These are phyloP conservation scores for Borostomias antarcticus DNA, from an alignment of 2,797 vertebrate species.

Conservation along the genomic window DNA sequence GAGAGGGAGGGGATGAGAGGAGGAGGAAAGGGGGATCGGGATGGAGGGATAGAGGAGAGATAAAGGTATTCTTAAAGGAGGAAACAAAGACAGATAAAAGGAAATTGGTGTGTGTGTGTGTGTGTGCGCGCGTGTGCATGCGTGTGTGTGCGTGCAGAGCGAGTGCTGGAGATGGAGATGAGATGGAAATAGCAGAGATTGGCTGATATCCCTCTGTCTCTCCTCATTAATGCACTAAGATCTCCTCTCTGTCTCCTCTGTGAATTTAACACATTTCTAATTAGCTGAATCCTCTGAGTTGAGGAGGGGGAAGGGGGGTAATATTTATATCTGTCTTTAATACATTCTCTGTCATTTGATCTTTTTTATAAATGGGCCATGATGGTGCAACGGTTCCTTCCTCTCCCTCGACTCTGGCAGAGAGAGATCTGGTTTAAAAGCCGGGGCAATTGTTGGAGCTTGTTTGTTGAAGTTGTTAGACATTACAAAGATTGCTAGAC, in stretches of 20 bases:
- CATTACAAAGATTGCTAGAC: conserved; percentile 47
- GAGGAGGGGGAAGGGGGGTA: conserved; percentile 30
- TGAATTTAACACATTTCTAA: conserved; percentile 80
- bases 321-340: conserved; percentile 76
- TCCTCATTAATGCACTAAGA: conserved; percentile 79
- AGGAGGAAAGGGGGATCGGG: conserved; percentile 18
- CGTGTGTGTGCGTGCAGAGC: conserved; percentile 6
- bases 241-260: conserved; percentile 70
- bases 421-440: conserved; percentile 55
- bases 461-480: conserved; percentile 51
- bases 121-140: conserved; percentile 8
- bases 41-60: conserved; percentile 3
- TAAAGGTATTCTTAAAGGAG: conserved; percentile 29
- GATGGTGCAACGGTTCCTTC: conserved; percentile 22
- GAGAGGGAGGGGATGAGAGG: conserved; percentile 13
- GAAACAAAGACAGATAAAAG: conserved; percentile 62
- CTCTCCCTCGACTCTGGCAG: conserved; percentile 45
- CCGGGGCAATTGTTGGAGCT: conserved; percentile 64
- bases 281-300: conserved; percentile 71
- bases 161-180: conserved; percentile 42
- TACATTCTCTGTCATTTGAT: conserved; percentile 75
- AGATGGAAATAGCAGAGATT: conserved; percentile 62
- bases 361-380: conserved; percentile 65
- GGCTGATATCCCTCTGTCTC: conserved; percentile 74
- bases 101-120: conserved; percentile 33